phyloP scores from a whole-genome alignment of 2,888 invertebrate genomes.

The Beris chalybata region DNA sequence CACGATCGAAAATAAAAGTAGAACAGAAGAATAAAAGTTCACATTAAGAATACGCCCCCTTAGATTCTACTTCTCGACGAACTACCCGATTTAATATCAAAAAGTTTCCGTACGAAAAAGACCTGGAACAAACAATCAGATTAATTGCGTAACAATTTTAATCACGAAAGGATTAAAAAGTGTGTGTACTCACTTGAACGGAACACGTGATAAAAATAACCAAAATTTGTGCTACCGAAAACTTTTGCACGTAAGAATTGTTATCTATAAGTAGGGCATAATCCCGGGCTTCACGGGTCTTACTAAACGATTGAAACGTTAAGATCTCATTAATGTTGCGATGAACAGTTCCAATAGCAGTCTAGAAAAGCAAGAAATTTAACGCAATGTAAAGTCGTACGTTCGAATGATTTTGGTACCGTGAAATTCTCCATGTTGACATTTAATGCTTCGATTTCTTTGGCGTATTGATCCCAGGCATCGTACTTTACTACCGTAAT shows the following conservation, averaged over 20 bases:
- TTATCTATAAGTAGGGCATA: conserved; percentile 79
- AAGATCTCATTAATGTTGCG: conserved; percentile 83
- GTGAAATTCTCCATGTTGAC: conserved; percentile 90
- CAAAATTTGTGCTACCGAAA: conserved; percentile 85
- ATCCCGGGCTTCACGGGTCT: conserved; percentile 80
- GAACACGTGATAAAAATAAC: conserved; percentile 79
- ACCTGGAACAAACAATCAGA: conserved; percentile 63
- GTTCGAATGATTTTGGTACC: conserved; percentile 57
- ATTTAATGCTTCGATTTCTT: conserved; percentile 85
- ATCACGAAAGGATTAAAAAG: background rate
- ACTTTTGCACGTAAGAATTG: conserved; percentile 82
- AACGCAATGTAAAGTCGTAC: background rate
- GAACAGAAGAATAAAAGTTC: background rate
- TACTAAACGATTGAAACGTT: conserved; percentile 78
- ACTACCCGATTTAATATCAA: conserved; percentile 71
- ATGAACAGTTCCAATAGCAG: conserved; percentile 75
- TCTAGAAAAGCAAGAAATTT: conserved; percentile 56
- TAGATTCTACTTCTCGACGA: conserved; percentile 58
- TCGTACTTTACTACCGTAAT: conserved; percentile 90
- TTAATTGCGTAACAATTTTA: background rate
- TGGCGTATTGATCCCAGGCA: conserved; percentile 89
- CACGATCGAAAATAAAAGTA: too few species aligned
- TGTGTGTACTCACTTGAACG: conserved; percentile 61
- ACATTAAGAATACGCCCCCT: conserved; percentile 17
- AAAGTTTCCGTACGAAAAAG: conserved; percentile 86